Evolutionary conservation across 2,797 vertebrate species (phyloP).

Genomic region (Syndactyla subalaris): DNA sequence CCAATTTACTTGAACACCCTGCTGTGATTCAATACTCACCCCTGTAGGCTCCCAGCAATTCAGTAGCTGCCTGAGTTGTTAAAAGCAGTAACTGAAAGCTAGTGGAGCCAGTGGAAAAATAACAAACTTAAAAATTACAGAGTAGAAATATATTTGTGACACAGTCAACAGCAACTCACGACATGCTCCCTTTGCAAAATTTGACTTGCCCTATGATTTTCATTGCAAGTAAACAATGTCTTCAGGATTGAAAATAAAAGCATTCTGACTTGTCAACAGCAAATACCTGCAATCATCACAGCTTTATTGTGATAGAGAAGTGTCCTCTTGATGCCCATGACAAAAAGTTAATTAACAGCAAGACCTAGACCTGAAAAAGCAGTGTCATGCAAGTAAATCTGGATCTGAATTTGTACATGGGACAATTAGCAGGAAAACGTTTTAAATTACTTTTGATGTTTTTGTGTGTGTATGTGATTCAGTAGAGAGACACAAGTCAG

Average conservation of each 20-base stretch:
- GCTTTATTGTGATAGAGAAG: not conserved
- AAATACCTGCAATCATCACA: not conserved
- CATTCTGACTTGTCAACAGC: not conserved
- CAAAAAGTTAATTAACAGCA: not conserved
- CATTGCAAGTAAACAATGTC: not conserved
- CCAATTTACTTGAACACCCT: not conserved
- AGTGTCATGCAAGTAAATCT: not conserved
- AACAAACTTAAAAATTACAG: not conserved
- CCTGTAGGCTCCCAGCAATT: not conserved
- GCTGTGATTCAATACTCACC: not conserved
- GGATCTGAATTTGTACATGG: not conserved
- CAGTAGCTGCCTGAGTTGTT: not conserved
- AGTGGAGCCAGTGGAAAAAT: not conserved
- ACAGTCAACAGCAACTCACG: not conserved
- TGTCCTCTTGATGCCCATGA: not conserved
- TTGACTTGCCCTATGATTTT: not conserved
- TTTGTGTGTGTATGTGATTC: not conserved
- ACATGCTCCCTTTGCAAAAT: not conserved
- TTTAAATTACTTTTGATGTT: not conserved
- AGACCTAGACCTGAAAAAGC: not conserved
- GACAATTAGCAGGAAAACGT: not conserved
- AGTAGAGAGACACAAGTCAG: not conserved
- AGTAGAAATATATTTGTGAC: not conserved
- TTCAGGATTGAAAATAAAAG: slow-evolving; percentile 5
- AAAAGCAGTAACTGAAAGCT: not conserved